These are phyloP conservation scores for Sphaerophoria taeniata DNA, from an alignment of 2,888 invertebrate species.

Conservation along the genomic window DNA sequence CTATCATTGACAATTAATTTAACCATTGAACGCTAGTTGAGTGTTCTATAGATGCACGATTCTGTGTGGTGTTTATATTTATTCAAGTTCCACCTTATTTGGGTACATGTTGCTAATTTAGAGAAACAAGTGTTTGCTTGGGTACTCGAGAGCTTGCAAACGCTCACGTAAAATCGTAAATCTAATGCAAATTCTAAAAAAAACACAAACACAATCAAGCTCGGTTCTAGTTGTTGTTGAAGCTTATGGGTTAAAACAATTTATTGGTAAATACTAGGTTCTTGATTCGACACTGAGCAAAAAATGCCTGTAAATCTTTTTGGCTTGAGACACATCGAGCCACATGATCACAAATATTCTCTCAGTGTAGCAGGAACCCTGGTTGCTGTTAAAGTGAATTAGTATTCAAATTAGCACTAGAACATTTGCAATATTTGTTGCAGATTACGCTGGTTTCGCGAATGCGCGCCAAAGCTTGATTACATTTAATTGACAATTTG, in stretches of 20 bases:
- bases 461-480: slow-evolving; percentile 62
- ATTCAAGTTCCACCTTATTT: slow-evolving; percentile 16
- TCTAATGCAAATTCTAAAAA: slow-evolving; percentile 11
- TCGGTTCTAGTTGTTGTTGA: neutral
- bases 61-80: slow-evolving; percentile 48
- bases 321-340: no score
- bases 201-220: slow-evolving; percentile 34
- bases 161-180: slow-evolving; percentile 54
- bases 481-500: slow-evolving; percentile 70
- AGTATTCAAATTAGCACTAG: slow-evolving; percentile 69
- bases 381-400: slow-evolving; percentile 35
- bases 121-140: slow-evolving; percentile 63
- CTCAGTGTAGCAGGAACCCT: neutral
- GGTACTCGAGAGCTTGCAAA: neutral
- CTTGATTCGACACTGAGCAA: slow-evolving; percentile 1
- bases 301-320: no score
- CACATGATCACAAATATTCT: neutral
- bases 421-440: slow-evolving; percentile 46
- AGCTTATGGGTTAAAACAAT: neutral
- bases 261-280: neutral
- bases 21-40: slow-evolving; percentile 54
- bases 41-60: slow-evolving; percentile 54
- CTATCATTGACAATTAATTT: slow-evolving; percentile 73
- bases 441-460: slow-evolving; percentile 48
- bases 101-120: slow-evolving; percentile 39